Base-by-base conservation (phyloP, 2,888 invertebrate genomes). In the Mythimna ferrago region DNA sequence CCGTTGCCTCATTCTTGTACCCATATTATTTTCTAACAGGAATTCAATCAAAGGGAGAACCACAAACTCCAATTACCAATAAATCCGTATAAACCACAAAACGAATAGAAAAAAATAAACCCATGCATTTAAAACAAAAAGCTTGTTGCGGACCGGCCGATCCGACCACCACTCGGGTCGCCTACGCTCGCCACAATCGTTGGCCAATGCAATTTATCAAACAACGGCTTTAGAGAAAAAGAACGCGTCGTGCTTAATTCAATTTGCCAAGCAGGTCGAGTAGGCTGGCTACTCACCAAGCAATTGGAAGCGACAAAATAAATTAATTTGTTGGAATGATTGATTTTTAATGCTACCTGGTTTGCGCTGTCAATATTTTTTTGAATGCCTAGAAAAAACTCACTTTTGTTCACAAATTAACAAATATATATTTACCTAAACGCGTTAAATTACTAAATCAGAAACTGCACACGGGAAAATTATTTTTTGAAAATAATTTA, bases 201-300 rank as follows among this genome's bases (percentile, higher is more conserved):
- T 66, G 78, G 69, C 73, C 66, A 73, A 83, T 86, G 85, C 89
- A 88, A 87, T 90, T 86, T 84, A 85, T 86, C 57, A 81, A 87
- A 83, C 87, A 83, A 81, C 77, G 70, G 64, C 70, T 81, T 75
- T 65, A 82, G 79, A 85, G 85, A 89, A 91, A 90, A 88, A 89
- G 81, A 86, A 88, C 71, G 82, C 83, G 67, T 51, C 78, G 84
- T 82, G 85, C 78, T 82, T 86, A 90, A 92, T 92, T 89, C 89
- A 91, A 92, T 92, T 92, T 89, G 79, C 86, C 71, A 77, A 85
- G 84, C 86, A 85, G 83, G 76, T 68, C 57, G 65, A 66, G 63
- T 67, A 70, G 63, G 71, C 60, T 54, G 65, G 9, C 58, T 68
- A 60, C 38, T 62, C 58, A 69, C 21, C 2, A 19, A 62, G 26